Evolutionary conservation across 2,113 vertebrate genomes (phyloP), one percentile per base, ranked within the genome.

Genomic region (Butastur rufipennis): DNA sequence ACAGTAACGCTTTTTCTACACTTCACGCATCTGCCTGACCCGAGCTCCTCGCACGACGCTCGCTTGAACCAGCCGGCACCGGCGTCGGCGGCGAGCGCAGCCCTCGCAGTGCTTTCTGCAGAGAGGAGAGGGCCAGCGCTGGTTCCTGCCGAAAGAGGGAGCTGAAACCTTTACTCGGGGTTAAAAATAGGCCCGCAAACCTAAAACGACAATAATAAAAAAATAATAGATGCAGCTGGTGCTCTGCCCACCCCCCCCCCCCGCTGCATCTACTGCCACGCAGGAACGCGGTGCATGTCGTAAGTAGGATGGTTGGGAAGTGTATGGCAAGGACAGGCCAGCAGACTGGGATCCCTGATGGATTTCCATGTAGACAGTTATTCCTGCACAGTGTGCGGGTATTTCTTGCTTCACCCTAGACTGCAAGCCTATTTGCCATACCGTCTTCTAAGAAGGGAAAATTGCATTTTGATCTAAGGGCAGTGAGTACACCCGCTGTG

Each of bases 361-460:
- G 59, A 8, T 9, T 17, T 42, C 72, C 1, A 2, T 4, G 42
- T 3, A 11, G 8, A 7, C 36, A 34, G 29, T 1, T 31, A 10
- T 1, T 12, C 1, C 45, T 20, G 47, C 45, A 11, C 43, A 1
- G 3, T 0, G 1, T 0, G 1, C 22, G 3, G 81, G 34, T 7
- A 4, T 32, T 47, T 29, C 70, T 32, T 29, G 11, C 52, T 32
- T 29, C 52, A 21, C 17, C 31, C 45, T 0, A 6, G 38, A 7
- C 61, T 38, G 47, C 82, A 50, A 50, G 75, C 50, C 27, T 10
- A 0, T 9, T 9, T 16, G 63, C 75, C 36, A 4, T 7, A 0
- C 34, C 2, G 34, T 4, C 59, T 70, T 43, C 36, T 16, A 38
- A 48, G 62, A 61, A 50, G 40, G 43, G 40, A 40, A 89, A 42